Evolutionary conservation across 2,113 vertebrate species (phyloP), one percentile per base, ranked within the genome.

Genomic region (Clarias gariepinus): DNA sequence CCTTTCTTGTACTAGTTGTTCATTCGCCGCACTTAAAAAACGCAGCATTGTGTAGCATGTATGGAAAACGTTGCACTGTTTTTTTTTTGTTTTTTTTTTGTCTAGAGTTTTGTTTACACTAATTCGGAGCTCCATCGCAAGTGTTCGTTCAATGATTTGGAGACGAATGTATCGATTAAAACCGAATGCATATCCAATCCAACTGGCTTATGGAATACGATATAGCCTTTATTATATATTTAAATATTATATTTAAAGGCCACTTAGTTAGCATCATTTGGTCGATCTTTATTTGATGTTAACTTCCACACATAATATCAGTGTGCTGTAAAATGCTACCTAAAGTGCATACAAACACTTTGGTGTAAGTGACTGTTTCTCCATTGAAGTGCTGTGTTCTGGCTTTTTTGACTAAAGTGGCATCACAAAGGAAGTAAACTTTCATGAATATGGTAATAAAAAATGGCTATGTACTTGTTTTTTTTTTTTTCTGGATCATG

Each of bases 1-100:
- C 41, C 7, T 58, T 58, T 81, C 30, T 81, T 23, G 55, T 86
- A 78, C 78, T 69, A 71, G 86, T 85, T 82, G 83, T 30, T 74
- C 80, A 64, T 87, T 61, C 19, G 82, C 69, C 9, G 30, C 53
- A 25, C 83, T 64, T 57, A 80, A 88, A 47, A 47, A 47, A 33
- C 13, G 71, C 63, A 86, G 83, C 86, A 68, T 66, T 58, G 86
- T 81, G 81, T 88, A 85, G 88, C 84, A 87, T 78, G 78, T 66
- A 82, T 53, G 74, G 30, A 66, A 73, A 74, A 69, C 61, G 63
- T 83, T 64, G 86, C 86, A 87, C 60, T 85, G n/a, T 61, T 66
- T 81, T 73, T 30, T 33, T 23, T 83, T 53, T 64, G 13, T 47
- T 25, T n/a, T 60, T 52, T 64, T 47, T 47, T 81, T 81, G 68